These are phyloP conservation scores for Scatophagus argus DNA, from an alignment of 2,113 vertebrate species.

Conservation along the genomic window DNA sequence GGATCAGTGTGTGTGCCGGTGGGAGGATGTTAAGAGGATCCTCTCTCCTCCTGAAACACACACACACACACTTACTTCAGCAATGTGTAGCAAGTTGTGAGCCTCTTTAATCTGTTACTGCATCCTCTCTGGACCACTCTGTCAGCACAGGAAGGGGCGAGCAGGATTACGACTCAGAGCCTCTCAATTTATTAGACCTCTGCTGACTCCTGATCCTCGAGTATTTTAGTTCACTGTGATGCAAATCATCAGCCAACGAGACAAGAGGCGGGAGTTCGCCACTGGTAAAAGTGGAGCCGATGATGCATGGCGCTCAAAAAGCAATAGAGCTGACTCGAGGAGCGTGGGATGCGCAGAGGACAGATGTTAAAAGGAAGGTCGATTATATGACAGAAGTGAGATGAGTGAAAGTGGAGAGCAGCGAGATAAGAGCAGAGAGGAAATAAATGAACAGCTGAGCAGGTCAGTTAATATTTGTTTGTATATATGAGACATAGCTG, in stretches of 20 bases:
- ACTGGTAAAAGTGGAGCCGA: slow-evolving; percentile 3
- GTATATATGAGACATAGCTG: slow-evolving; percentile 11
- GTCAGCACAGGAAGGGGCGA: slow-evolving; percentile 54
- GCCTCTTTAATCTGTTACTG: slow-evolving; percentile 65
- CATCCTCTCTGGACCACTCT: slow-evolving; percentile 58
- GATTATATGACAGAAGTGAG: neutral
- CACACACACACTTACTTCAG: neutral
- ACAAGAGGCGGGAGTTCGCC: neutral
- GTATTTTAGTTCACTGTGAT: slow-evolving; percentile 42
- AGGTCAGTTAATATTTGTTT: slow-evolving; percentile 44
- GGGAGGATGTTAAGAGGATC: slow-evolving; percentile 59
- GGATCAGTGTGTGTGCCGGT: slow-evolving; percentile 29
- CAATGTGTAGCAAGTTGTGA: slow-evolving; percentile 36
- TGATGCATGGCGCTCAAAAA: slow-evolving; percentile 39
- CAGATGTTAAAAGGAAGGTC: neutral
- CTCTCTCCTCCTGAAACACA: slow-evolving; percentile 39
- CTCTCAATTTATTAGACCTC: slow-evolving; percentile 58
- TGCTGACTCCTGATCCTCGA: slow-evolving; percentile 58
- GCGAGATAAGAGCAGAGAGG: neutral
- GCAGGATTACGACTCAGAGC: slow-evolving; percentile 60
- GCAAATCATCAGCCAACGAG: slow-evolving; percentile 42
- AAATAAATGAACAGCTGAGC: slow-evolving; percentile 5
- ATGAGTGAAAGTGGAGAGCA: neutral
- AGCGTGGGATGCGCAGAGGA: slow-evolving; percentile 15
- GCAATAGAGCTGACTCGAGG: slow-evolving; percentile 21